These are phyloP conservation scores for Dolichopus griseipennis DNA, from an alignment of 2,888 invertebrate species.

Conservation along the genomic window DNA sequence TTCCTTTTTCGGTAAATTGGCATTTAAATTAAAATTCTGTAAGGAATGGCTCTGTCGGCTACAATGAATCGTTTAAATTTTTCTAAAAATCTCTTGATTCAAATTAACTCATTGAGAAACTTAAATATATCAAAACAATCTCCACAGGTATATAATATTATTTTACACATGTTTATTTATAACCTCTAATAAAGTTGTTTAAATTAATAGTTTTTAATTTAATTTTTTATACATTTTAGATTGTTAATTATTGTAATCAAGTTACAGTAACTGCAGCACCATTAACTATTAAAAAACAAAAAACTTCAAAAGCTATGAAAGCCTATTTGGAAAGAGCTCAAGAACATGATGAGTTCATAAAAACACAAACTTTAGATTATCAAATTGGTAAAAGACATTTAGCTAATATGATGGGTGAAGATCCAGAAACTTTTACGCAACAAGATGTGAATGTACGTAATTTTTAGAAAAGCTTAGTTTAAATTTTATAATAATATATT, in stretches of 20 bases:
- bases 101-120: not conserved
- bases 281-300: conserved; percentile 45
- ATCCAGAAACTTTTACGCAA: conserved; percentile 81
- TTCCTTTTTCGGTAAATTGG: too few species aligned
- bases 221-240: not conserved
- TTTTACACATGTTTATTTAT: not conserved
- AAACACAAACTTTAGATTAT: conserved; percentile 67
- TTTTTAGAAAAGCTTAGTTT: not conserved
- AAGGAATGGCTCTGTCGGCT: not conserved
- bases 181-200: not conserved
- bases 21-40: too few species aligned
- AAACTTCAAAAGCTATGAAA: conserved; percentile 80
- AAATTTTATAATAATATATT: not conserved
- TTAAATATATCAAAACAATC: not conserved
- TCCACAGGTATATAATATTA: not conserved
- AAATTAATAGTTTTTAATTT: not conserved
- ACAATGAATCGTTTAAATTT: not conserved
- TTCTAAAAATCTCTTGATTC: not conserved
- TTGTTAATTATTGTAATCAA: conserved; percentile 22
- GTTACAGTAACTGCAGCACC: conserved; percentile 36
- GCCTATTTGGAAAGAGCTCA: conserved; percentile 75
- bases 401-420: conserved; percentile 97
- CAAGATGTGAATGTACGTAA: conserved; percentile 69
- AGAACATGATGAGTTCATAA: conserved; percentile 76
- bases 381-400: conserved; percentile 90